Base-by-base conservation (phyloP, 2,888 invertebrate genomes). In the Liopterus haemorrhoidalis region DNA sequence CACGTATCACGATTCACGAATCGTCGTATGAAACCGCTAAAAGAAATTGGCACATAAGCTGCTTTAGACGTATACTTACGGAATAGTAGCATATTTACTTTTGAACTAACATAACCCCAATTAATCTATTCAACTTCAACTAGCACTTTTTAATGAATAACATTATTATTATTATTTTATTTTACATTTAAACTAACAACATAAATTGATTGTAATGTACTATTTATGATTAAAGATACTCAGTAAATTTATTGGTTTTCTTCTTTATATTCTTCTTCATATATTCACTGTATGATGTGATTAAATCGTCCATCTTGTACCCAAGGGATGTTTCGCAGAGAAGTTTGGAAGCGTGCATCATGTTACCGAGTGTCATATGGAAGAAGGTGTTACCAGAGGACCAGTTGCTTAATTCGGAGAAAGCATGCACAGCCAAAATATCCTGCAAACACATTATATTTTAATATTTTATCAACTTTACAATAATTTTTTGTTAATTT, bases 241-340 rank as follows among this genome's bases (percentile, higher is more conserved):
- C n/a, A n/a, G n/a, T n/a, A 38, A 25, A 38, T 11, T 15, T 25
- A 14, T 24, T 25, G 11, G 24, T 42, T 42, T 41, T 44, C 20
- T 50, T 53, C 36, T 48, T 48, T 12, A 39, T 20, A 20, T 18
- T 49, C 12, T 47, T 49, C 41, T 72, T 67, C 43, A 78, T 60
- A 46, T 78, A 74, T 48, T 75, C 75, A 24, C 79, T 91, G 65
- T 96, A 96, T 0, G 94, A 94, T 8, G 93, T 87, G 58, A 96
- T 78, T 40, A 96, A 76, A 66, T 95, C 94, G 64, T 95, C 94
- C 87, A 95, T 93, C 75, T 95, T 95, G 70, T 95, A 94, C 24
- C 94, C 95, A 59, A 92, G 74, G 0, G 85, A 82, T 3, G 94
- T 95, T 71, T 93, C 92, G 64, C 91, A 93, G 2, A 95, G 74